Evolutionary conservation across 2,888 invertebrate species (phyloP), one percentile per base, ranked within the genome.

Genomic region (Timema podura): DNA sequence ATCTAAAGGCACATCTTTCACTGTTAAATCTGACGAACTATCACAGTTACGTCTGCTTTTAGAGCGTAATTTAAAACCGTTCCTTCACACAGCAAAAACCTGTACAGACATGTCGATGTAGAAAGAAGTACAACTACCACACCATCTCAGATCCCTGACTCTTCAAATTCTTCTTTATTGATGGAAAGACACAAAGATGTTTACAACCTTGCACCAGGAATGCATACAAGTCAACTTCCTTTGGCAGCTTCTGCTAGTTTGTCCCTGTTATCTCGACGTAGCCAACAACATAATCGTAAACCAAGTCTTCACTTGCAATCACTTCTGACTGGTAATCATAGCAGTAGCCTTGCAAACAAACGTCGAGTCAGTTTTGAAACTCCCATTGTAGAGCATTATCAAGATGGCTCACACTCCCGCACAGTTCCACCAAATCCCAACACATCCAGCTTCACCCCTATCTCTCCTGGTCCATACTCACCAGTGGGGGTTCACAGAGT

Each of bases 361-460:
- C 80, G 86, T 71, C 79, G 86, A 64, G 87, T 87, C 2, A 87
- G 86, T 76, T 87, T 87, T 75, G 87, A 87, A 75, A 85, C 84
- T 2, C 80, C 81, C 13, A 77, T 78, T 30, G 48, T 67, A 46
- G 72, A 72, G 46, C 72, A 69, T n/a, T 64, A 49, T 44, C 67
- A 65, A 8, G 49, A 61, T 46, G 30, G 30, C 30, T 30, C 30
- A 30, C 1, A 30, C 30, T 68, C 68, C 13, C 69, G 57, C 30
- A 47, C 81, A 61, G 88, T 90, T 68, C 90, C 90, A 0, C 89
- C 89, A 74, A 91, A 91, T 82, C 91, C 91, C 10, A 92, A 91
- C 73, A 89, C 91, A 61, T 85, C 90, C 73, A 92, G 90, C 80
- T 95, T 95, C 78, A 91, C 91, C 48, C 94, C 94, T 0, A 95